phyloP scores from a whole-genome alignment of 2,888 invertebrate species.

The Oxycera nigricornis region DNA sequence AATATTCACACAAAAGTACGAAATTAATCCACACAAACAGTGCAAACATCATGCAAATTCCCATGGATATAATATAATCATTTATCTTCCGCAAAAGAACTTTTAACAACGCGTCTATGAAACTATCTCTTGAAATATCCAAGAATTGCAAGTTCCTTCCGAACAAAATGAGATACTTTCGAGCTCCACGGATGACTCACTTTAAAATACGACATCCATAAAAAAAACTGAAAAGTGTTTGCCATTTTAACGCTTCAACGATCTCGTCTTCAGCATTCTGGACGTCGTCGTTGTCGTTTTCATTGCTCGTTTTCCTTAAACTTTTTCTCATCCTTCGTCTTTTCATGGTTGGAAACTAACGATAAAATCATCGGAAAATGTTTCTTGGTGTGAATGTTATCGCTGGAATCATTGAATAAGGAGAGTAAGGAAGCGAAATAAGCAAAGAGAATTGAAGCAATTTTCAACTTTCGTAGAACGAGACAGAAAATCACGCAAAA shows the following conservation, averaged over 20 bases:
- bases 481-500: too few relatives aligned
- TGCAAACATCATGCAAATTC: background rate
- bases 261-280: background rate
- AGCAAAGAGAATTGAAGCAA: too few relatives aligned
- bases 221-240: background rate
- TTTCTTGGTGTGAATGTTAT: too few relatives aligned
- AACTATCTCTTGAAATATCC: background rate
- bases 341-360: too few relatives aligned
- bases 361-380: conserved; percentile 13
- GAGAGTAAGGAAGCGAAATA: too few relatives aligned
- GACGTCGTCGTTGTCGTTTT: background rate
- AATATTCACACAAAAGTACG: too few relatives aligned
- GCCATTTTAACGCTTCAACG: conserved; percentile 7
- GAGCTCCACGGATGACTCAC: background rate
- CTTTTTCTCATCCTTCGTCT: too few relatives aligned
- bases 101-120: background rate
- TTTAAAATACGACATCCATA: conserved; percentile 7
- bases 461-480: too few relatives aligned
- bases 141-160: background rate
- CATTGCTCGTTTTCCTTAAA: background rate
- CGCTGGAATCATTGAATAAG: too few relatives aligned
- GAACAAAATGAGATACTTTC: background rate
- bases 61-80: background rate
- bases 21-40: background rate
- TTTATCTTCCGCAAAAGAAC: background rate